Base-by-base conservation (phyloP, 2,888 invertebrate species). In the Resseliella maxima region DNA sequence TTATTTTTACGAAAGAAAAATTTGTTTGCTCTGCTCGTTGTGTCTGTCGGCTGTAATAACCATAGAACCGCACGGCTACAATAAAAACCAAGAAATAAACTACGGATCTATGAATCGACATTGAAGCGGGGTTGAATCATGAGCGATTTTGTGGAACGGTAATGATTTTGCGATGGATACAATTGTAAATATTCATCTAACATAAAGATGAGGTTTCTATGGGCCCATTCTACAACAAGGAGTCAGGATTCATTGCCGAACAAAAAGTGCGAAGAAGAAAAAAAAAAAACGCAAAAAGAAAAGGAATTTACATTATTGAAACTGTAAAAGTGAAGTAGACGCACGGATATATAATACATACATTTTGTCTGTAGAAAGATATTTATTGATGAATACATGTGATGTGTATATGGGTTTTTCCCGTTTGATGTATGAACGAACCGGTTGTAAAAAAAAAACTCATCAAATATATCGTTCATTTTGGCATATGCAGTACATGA, bases 341-440 rank as follows among this genome's bases (percentile, higher is more conserved):
- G 46, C 18, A 50, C 50, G 12, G 50, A 50, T 12, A 41, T 41
- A 12, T 41, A 18, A 50, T 18, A 31, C 6, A 72, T 72, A 31
- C 31, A 72, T 72, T 72, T 72, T n/a, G 35, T 72, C 72, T 72
- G 27, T 18, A 21, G 15, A 50, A n/a, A n/a, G n/a, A n/a, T n/a
- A n/a, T n/a, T n/a, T 21, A 24, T 59, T 24, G 2, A 35, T 12
- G n/a, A n/a, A 83, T 38, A 83, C 83, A 83, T 38, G n/a, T n/a
- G n/a, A 83, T 38, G 83, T 83, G 83, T 38, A n/a, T 83, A 83
- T n/a, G n/a, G n/a, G n/a, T n/a, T 83, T 83, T 38, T 83, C 38
- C 64, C 83, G 38, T 83, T 83, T 83, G 83, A 83, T 83, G 38
- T 83, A 83, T 83, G 72, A 83, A 38, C 21, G 72, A 83, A 38